A percentile compares a stretch with the other conserved stretches of the same genome.
phyloP scores from a whole-genome alignment of 2,113 vertebrate species.

The Labeo rohita region DNA sequence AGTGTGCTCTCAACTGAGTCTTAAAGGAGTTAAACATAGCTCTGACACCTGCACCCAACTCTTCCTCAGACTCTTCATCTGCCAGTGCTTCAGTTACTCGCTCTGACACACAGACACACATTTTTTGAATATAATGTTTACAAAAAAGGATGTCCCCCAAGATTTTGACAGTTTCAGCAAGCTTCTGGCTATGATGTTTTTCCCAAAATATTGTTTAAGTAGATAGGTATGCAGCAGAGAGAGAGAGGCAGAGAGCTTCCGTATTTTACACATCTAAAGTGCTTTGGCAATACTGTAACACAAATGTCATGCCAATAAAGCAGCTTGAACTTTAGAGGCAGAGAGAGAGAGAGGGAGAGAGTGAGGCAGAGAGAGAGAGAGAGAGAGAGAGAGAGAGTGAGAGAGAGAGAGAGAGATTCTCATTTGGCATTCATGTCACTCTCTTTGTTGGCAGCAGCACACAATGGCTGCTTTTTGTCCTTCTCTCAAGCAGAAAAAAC shows the following conservation, averaged over 20 bases:
- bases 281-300: too few relatives aligned
- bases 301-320: too few relatives aligned
- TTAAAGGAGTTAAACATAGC: slow-evolving; percentile 78
- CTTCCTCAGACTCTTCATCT: slow-evolving; percentile 52
- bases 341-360: background rate
- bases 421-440: slow-evolving; percentile 6
- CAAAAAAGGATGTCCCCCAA: background rate
- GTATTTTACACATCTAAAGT: too few relatives aligned
- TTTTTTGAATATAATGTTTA: background rate
- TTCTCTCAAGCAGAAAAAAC: background rate
- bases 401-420: too few relatives aligned
- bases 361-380: background rate
- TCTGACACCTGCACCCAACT: slow-evolving; percentile 65
- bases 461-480: slow-evolving; percentile 1
- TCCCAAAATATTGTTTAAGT: too few relatives aligned
- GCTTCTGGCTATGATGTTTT: too few relatives aligned
- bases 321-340: too few relatives aligned
- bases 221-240: slow-evolving; percentile 1
- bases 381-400: background rate
- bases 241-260: background rate
- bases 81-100: slow-evolving; percentile 7
- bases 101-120: slow-evolving; percentile 9
- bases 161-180: too few relatives aligned
- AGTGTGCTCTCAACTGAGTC: slow-evolving; percentile 73
- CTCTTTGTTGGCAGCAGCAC: background rate